Base-by-base conservation (phyloP, 1,140 invertebrate species). In the Drosophila orena region DNA sequence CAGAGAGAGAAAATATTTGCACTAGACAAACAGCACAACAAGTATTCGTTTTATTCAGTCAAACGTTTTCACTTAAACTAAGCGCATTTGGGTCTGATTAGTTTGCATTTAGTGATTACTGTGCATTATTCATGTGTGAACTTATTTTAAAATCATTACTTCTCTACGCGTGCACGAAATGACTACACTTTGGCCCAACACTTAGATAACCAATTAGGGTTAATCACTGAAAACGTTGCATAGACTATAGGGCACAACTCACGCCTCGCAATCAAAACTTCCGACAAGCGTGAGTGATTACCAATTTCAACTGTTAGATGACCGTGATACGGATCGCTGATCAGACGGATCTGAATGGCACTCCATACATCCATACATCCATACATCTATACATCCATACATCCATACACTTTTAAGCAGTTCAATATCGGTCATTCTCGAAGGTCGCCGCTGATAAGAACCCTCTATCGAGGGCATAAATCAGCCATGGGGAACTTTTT, bases 351-450 rank as follows among this genome's bases (percentile, higher is more conserved):
- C 22, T 15, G 24, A 4, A 4, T 17, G 24, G 17, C 14, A 22
- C 42, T 55, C 10, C 49, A 56, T 20, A 27, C 7, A 2, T 37
- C 10, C 0, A 30, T 22, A 22, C 22, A 22, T 22, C 2, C 2
- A 3, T 4, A 24, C 24, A 24, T 24, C 4, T 4, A 24, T 24
- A 24, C 24, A 4, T 24, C 24, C 24, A 24, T 4, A 24, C 22
- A 22, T 22, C 22, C 22, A 22, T 22, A 22, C 24, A 24, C 4
- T 4, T 14, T 43, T n/a, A 17, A 37, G 50, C 35, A 17, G 66
- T 57, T 70, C 52, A 75, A 75, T 75, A 75, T 75, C 72, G 72
- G 72, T 75, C 72, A 76, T 17, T 46, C 40, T 17, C 46, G 53
- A 76, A 76, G 71, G 71, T 75, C 30, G 71, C 27, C 24, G 24